Conservation (phyloP, 2,888 invertebrate species). For the Tachystola acroxantha region DNA sequence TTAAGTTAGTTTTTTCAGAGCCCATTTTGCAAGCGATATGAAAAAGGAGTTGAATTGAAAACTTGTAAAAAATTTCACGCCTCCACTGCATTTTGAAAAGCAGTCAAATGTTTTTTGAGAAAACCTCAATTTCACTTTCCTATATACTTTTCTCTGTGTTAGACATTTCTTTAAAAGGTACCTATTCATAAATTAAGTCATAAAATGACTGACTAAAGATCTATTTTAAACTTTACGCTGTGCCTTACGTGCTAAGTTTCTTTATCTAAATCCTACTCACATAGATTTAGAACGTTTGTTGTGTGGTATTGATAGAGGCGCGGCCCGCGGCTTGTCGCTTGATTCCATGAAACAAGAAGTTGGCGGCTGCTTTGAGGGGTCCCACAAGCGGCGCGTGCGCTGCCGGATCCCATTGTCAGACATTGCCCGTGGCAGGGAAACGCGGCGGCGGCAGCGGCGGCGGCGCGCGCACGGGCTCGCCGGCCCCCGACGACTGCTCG, state of each 20-base stretch:
- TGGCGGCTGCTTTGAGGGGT: constrained; percentile 82
- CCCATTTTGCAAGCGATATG: no score
- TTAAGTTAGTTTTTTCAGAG: no score
- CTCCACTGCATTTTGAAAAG: no score
- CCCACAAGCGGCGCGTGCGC: constrained; percentile 80
- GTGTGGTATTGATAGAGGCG: constrained; percentile 69
- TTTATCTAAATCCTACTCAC: constrained; percentile 70
- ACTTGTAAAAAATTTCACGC: no score
- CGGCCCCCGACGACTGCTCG: constrained; percentile 89
- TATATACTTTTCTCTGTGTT: no score
- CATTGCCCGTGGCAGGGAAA: constrained; percentile 85
- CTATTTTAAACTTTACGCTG: constrained; percentile 67
- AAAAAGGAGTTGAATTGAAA: no score
- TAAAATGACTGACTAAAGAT: constrained; percentile 72
- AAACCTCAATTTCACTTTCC: no score
- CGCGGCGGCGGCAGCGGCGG: constrained; percentile 90
- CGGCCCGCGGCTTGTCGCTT: constrained; percentile 68
- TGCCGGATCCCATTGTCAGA: constrained; percentile 87
- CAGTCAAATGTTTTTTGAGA: no score
- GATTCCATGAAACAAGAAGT: constrained; percentile 82
- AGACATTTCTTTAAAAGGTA: constrained; percentile 68
- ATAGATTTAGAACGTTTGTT: constrained; percentile 78
- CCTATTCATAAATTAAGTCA: constrained; percentile 67
- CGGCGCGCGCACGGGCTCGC: constrained; percentile 85
- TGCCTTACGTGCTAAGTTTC: constrained; percentile 67